Evolutionary conservation across 2,113 vertebrate species (phyloP), one percentile per base, ranked within the genome.

Genomic region (Barnardius zonarius): DNA sequence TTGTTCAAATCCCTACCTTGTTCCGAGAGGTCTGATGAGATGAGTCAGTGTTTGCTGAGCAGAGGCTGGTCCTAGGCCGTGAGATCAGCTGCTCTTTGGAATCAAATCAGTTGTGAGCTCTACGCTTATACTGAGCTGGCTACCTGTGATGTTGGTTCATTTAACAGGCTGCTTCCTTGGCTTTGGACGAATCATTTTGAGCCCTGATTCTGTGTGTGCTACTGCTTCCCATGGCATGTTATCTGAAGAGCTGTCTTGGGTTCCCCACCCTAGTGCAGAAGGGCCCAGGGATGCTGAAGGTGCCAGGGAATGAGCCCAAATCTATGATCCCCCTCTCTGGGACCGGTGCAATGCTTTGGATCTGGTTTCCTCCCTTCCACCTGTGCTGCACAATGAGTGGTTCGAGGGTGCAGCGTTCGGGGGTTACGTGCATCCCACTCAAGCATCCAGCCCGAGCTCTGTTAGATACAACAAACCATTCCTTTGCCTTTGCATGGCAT

Each of bases 171-270:
- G 17, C 92, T 92, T 86, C 69, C 43, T 68, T 63, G 73, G 35
- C 37, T 87, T 64, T 19, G 8, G n/a, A 35, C 61, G 61, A 82
- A 33, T 57, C 1, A 2, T 51, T 90, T 55, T 52, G 69, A 76
- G 66, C 41, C 49, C 48, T 19, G 28, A 13, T n/a, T 37, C 39
- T 43, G 9, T 54, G 55, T 33, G 27, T 49, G 44, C 67, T 37
- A 8, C 57, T 15, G 22, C 51, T 49, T 55, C 52, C 48, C 43
- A 3, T 0, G 3, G 64, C 17, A 0, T 1, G 7, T 20, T 63
- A 10, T 12, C 18, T 4, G 51, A 35, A 61, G 72, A 18, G 46
- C 9, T 10, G 16, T 17, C 64, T 51, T 57, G 35, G 12, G 52
- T 18, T 82, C 30, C 46, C 68, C 43, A 22, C 8, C 28, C n/a